Evolutionary conservation across 2,888 invertebrate genomes (phyloP), one percentile per base, ranked within the genome.

Genomic region (Sisyra terminalis): DNA sequence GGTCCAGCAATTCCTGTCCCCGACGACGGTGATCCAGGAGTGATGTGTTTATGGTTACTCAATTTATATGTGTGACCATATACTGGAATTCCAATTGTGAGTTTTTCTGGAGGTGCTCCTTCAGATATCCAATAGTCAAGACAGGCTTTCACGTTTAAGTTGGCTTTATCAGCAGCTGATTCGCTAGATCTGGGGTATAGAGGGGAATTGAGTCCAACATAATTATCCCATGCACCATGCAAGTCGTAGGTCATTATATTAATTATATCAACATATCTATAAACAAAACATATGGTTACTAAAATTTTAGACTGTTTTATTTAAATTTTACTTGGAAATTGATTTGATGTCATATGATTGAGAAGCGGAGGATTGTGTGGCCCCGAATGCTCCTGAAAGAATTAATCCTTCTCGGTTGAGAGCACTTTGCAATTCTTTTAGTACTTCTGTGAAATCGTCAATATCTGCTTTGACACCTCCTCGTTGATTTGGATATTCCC

Each of bases 191-290:
- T 63, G 14, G 59, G 57, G 46, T 70, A 71, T 0, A 85, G 61
- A 0, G 80, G 76, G 1, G 83, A 68, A 53, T 83, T 79, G 43
- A 77, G 70, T 1, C 79, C 82, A 1, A 78, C 73, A 1, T 60
- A 59, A 0, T 54, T 40, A 39, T 83, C 78, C 75, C 76, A 80
- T 1, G 73, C 58, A 1, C 80, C 81, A 50, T 81, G 74, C 50
- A 81, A 63, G 53, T 83, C 83, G 50, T 85, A 85, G 0, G 78
- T 57, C 83, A 85, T 84, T 1, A 86, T 52, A 51, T 75, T 74
- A 35, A 83, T 70, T 16, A 75, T 64, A 51, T 85, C 73, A 16
- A 83, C 55, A 47, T 74, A 64, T 41, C 72, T 73, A 47, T n/a
- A 15, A 3, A 10, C 53, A 52, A 43, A 44, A 44, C 49, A 31